Evolutionary conservation across 2,113 vertebrate genomes (phyloP).

Genomic region (Gnathonemus longibarbis): DNA sequence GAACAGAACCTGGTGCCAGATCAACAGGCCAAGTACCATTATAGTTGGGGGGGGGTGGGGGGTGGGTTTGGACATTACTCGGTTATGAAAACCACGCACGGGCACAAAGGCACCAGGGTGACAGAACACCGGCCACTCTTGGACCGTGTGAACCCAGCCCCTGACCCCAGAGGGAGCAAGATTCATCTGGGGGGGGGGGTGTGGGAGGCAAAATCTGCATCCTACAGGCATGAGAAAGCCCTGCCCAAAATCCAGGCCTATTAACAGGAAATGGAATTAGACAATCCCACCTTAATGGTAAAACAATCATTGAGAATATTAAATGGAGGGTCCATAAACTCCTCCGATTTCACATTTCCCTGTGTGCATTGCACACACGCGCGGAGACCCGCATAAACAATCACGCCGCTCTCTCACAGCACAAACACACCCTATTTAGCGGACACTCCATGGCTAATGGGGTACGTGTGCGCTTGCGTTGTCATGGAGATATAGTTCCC

Average conservation of each 20-base stretch:
- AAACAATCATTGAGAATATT: neutral
- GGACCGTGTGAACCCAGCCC: neutral
- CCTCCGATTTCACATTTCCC: neutral
- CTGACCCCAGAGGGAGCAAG: neutral
- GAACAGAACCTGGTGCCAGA: neutral
- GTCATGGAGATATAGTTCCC: neutral
- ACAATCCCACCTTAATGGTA: neutral
- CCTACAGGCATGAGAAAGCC: neutral
- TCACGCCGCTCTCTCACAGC: neutral
- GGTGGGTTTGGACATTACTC: neutral
- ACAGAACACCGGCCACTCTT: neutral
- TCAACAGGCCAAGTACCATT: conserved; percentile 2
- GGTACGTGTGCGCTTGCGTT: neutral
- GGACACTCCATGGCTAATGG: neutral
- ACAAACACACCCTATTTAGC: neutral
- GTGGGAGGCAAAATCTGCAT: neutral
- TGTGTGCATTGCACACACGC: neutral
- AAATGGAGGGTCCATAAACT: neutral
- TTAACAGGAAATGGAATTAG: neutral
- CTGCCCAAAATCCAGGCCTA: neutral
- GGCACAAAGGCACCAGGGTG: neutral
- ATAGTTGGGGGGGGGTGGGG: neutral
- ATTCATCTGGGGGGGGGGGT: neutral
- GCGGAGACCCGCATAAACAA: neutral
- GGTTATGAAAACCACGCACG: neutral